Base-by-base conservation (phyloP, 2,888 invertebrate genomes). In the Imbricaverruca yamaguchii region DNA sequence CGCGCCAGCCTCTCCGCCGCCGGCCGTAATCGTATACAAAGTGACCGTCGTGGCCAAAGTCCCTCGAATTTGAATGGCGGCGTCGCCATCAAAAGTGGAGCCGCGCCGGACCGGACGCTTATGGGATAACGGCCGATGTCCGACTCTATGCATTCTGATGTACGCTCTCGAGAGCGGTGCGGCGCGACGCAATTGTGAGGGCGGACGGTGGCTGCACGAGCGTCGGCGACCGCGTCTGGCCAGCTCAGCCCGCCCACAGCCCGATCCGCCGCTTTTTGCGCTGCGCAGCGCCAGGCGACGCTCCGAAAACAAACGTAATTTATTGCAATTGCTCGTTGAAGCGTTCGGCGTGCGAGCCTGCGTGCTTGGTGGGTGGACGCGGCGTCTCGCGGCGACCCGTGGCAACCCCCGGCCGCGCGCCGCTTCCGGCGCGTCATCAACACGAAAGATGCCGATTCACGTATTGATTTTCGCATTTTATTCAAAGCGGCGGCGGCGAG, bases 261-360 rank as follows among this genome's bases (percentile, higher is more conserved):
- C 21, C 55, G 74, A 55, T 53, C 53, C 10, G 39, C 39, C 69
- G 74, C 74, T 74, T 74, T 74, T 74, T 74, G 21, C 55, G 23
- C 13, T 25, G 12, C 21, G 53, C 55, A 9, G 55, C 53, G 74
- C 21, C 8, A 18, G 21, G 74, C 21, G 55, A 74, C 55, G 9
- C 74, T 74, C 21, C 8, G 74, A 74, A 74, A 74, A 74, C 74
- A 74, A 74, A 74, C 74, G 23, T 74, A 74, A 74, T 74, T 74
- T 74, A 74, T 74, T 74, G 74, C 74, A 55, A 74, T 74, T 74
- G 74, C 74, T 74, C 74, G 74, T 74, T 74, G 74, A 55, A 74
- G 74, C 74, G 21, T 74, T 74, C 74, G 23, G 74, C 53, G 74
- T 18, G 53, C 53, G 39, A 21, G 15, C 13, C 53, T 55, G 21